phyloP scores from a whole-genome alignment of 2,888 invertebrate genomes.

The Smittia sp. region DNA sequence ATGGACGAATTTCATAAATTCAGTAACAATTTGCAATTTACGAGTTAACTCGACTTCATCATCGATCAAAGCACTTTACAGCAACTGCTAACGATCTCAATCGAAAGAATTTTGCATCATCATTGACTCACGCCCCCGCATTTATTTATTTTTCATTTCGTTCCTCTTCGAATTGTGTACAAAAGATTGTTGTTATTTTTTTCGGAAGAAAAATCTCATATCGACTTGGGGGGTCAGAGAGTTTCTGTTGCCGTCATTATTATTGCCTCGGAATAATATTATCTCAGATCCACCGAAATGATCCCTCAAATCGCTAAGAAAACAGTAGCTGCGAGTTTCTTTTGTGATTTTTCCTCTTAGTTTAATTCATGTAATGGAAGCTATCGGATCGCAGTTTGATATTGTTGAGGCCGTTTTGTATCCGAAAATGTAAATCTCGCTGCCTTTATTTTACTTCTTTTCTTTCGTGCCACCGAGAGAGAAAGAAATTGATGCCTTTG shows the following conservation, averaged over 20 bases:
- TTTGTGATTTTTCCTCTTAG: constrained; percentile 11
- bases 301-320: constrained; percentile 20
- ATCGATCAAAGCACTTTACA: too few species aligned
- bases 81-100: not conserved
- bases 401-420: constrained; percentile 27
- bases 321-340: constrained; percentile 36
- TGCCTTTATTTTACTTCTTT: constrained; percentile 13
- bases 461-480: not conserved
- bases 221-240: constrained; percentile 34
- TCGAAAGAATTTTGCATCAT: not conserved
- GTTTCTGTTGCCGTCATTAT: constrained; percentile 6
- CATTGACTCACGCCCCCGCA: not conserved
- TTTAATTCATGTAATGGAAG: constrained; percentile 41
- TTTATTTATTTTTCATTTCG: constrained; percentile 28
- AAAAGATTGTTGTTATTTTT: constrained; percentile 14
- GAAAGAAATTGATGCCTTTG: constrained; percentile 37
- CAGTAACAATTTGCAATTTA: too few species aligned
- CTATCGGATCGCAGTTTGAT: constrained; percentile 41
- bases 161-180: constrained; percentile 12
- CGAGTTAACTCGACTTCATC: too few species aligned
- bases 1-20: too few species aligned
- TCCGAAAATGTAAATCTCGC: constrained; percentile 30
- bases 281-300: constrained; percentile 29
- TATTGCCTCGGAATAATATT: constrained; percentile 33
- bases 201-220: constrained; percentile 25